phyloP scores from a whole-genome alignment of 2,113 vertebrate genomes.

The Cephalopterus ornatus region DNA sequence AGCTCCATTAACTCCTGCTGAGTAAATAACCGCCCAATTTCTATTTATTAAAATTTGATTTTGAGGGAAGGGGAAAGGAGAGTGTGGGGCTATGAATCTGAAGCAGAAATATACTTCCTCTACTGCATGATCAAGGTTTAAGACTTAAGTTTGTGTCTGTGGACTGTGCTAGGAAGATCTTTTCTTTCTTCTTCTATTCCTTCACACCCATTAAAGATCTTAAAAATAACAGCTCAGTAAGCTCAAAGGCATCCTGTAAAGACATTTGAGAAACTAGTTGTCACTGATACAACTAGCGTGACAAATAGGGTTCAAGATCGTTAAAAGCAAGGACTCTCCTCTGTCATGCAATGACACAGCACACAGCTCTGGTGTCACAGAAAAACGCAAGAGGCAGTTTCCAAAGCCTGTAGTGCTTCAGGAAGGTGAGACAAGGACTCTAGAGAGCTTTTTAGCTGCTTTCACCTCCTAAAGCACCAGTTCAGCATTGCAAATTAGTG shows the following conservation, averaged over 20 bases:
- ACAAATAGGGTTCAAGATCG: background rate
- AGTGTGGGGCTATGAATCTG: background rate
- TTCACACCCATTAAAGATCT: rapidly evolving
- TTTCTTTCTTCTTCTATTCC: background rate
- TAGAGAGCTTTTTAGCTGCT: background rate
- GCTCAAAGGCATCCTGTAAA: background rate
- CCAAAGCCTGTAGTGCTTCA: background rate
- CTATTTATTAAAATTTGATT: background rate
- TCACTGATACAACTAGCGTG: background rate
- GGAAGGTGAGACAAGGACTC: background rate
- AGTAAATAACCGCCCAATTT: background rate
- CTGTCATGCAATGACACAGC: background rate
- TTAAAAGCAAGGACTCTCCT: background rate
- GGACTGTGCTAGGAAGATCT: background rate
- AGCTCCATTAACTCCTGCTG: background rate
- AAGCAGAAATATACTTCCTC: background rate
- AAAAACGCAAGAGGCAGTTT: background rate
- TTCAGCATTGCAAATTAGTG: background rate
- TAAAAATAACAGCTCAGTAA: background rate
- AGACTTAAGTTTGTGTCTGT: background rate
- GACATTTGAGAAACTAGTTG: background rate
- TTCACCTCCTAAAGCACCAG: background rate
- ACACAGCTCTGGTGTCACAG: background rate
- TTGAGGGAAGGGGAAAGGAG: background rate
- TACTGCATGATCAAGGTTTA: background rate